A percentile compares a stretch with the other conserved stretches of the same genome.
These are phyloP conservation scores for Apolygus lucorum DNA, from an alignment of 1,140 invertebrate species.

Conservation along the genomic window DNA sequence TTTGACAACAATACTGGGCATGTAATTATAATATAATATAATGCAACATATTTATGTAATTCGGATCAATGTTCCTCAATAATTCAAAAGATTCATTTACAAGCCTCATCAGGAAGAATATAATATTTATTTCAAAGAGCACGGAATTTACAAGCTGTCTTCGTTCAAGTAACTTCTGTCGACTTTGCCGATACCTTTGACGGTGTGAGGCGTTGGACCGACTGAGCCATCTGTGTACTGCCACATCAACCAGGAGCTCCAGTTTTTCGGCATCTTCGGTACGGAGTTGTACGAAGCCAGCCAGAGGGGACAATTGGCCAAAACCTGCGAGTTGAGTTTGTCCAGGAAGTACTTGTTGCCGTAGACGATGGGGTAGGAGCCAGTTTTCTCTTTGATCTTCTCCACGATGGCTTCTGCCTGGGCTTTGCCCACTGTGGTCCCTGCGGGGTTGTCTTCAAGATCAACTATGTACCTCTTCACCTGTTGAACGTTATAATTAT, in stretches of 20 bases:
- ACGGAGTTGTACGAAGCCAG: neutral
- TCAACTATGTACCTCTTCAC: neutral
- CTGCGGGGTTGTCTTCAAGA: neutral
- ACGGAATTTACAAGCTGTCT: neutral
- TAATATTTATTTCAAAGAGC: too few species aligned
- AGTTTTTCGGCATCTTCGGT: neutral
- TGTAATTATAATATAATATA: too few species aligned
- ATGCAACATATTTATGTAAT: too few species aligned
- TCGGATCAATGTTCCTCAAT: too few species aligned
- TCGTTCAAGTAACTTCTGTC: neutral
- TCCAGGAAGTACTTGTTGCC: neutral
- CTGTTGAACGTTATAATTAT: neutral
- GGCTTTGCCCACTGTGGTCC: neutral
- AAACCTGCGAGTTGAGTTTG: neutral
- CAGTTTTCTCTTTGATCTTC: neutral
- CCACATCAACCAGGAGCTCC: neutral
- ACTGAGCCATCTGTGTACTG: neutral
- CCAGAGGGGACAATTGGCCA: neutral
- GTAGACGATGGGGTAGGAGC: neutral
- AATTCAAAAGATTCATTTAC: too few species aligned
- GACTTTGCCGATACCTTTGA: neutral
- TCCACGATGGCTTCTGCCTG: neutral
- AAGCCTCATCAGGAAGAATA: too few species aligned
- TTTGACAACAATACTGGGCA: too few species aligned
- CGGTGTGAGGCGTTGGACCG: neutral